Conservation (phyloP, 2,888 invertebrate species). For the Oligia strigilis region DNA sequence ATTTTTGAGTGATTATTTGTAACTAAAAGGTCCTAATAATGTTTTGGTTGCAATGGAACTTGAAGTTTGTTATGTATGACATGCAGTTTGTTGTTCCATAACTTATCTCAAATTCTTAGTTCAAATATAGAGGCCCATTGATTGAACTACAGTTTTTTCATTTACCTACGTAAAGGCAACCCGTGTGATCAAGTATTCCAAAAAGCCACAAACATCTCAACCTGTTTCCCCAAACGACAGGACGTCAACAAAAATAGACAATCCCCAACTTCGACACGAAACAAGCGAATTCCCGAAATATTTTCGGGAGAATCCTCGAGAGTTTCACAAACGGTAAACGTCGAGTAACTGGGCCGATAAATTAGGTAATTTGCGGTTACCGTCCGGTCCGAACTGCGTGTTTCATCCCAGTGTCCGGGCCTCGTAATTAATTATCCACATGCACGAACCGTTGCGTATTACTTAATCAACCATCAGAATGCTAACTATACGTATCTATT, state of each 20-base stretch:
- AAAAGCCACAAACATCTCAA: slow-evolving; percentile 37
- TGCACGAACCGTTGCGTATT: slow-evolving; percentile 70
- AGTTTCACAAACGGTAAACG: slow-evolving; percentile 59
- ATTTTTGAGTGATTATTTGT: too few species aligned
- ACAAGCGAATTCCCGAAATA: slow-evolving; percentile 24
- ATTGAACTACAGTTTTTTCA: not conserved
- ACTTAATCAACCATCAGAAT: slow-evolving; percentile 80
- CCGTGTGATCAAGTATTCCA: slow-evolving; percentile 23
- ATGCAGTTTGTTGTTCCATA: too few species aligned
- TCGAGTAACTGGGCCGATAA: slow-evolving; percentile 76
- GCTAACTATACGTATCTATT: slow-evolving; percentile 69
- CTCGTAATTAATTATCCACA: slow-evolving; percentile 82
- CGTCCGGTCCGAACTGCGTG: slow-evolving; percentile 61
- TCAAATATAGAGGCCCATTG: not conserved
- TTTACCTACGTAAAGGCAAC: not conserved
- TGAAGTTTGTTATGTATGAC: too few species aligned
- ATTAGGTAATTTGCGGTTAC: slow-evolving; percentile 82
- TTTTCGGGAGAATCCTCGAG: slow-evolving; percentile 54
- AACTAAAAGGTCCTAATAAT: too few species aligned
- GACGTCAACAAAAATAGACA: slow-evolving; percentile 27
- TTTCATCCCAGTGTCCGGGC: slow-evolving; percentile 68
- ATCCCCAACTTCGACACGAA: slow-evolving; percentile 22
- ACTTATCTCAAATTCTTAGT: too few species aligned
- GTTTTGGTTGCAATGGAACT: too few species aligned
- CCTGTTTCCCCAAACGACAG: slow-evolving; percentile 13